Conservation (phyloP, 2,888 invertebrate genomes). For the Lycia hirtaria region DNA sequence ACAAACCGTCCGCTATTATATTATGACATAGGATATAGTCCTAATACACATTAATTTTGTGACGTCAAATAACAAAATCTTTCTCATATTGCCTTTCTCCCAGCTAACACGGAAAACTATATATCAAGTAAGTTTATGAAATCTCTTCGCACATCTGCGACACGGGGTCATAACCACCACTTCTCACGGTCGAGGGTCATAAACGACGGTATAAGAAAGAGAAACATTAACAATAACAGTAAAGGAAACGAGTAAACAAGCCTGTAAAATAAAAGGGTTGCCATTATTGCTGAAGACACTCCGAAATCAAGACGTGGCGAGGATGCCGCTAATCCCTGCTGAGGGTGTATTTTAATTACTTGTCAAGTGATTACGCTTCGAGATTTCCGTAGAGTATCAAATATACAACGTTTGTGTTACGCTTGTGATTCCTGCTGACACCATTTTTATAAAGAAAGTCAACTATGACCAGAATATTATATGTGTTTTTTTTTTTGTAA, state of each 20-base stretch:
- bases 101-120: constrained; percentile 8
- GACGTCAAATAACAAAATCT: not conserved
- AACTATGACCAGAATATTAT: no score
- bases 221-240: constrained; percentile 48
- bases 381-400: no score
- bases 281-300: constrained; percentile 24
- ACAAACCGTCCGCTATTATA: no score
- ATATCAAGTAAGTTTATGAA: constrained; percentile 22
- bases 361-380: not conserved
- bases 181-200: constrained; percentile 39
- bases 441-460: no score
- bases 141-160: constrained; percentile 25
- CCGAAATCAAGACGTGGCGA: constrained; percentile 23
- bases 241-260: constrained; percentile 50
- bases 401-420: no score
- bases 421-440: no score
- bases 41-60: not conserved
- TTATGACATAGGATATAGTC: no score
- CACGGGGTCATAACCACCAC: constrained; percentile 31
- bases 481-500: no score
- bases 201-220: constrained; percentile 44
- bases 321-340: constrained; percentile 7
- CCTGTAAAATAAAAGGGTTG: constrained; percentile 44
- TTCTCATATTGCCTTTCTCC: constrained; percentile 3
- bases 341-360: constrained; percentile 4